Evolutionary conservation across 2,797 vertebrate genomes (phyloP).

Genomic region (Choloepus didactylus): DNA sequence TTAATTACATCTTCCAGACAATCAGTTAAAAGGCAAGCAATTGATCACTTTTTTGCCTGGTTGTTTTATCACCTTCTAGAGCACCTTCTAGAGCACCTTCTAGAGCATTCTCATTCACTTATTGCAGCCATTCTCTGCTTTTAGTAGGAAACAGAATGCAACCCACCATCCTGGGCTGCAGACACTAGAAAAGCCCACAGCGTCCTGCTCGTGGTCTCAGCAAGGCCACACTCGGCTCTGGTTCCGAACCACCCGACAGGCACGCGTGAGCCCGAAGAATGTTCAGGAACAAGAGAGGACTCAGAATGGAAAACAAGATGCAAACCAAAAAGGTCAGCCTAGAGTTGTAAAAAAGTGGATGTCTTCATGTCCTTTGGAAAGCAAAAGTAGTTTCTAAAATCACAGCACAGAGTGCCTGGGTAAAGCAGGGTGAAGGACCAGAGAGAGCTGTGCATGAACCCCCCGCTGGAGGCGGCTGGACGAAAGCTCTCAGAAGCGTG

Average conservation of each 20-base stretch:
- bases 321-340: not conserved
- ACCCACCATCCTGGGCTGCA: rapidly evolving
- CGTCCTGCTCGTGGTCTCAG: not conserved
- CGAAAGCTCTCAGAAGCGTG: not conserved
- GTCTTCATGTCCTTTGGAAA: not conserved
- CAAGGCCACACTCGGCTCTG: rapidly evolving
- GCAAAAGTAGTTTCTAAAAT: not conserved
- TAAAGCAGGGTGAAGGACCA: rapidly evolving
- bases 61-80: not conserved
- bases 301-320: not conserved
- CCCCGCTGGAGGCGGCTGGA: rapidly evolving
- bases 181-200: rapidly evolving
- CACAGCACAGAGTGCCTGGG: not conserved
- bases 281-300: not conserved
- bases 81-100: not conserved
- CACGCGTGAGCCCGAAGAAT: not conserved
- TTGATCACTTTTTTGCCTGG: not conserved
- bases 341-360: not conserved
- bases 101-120: not conserved
- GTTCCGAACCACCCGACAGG: rapidly evolving
- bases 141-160: not conserved
- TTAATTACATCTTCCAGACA: not conserved
- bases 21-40: not conserved
- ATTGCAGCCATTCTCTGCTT: rapidly evolving
- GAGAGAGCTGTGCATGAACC: not conserved